Percentiles rank a stretch among this genome's conserved stretches.
phyloP scores from a whole-genome alignment of 1,140 invertebrate species.

The Babylonia areolata region DNA sequence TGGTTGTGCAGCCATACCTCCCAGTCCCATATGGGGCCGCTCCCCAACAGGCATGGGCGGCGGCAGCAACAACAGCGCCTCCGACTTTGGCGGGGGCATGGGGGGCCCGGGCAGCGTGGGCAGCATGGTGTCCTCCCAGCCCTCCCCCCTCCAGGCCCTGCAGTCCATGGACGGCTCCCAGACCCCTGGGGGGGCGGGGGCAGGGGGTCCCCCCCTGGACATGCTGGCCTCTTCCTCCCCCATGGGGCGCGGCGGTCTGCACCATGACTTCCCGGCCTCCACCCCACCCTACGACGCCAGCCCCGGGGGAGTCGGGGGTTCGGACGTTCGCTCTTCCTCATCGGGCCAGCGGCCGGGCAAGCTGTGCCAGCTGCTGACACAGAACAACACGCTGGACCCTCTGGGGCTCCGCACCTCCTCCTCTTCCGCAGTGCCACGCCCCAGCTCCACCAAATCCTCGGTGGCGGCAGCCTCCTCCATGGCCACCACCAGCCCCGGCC shows the following conservation, averaged over 20 bases:
- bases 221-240: slow-evolving; percentile 29
- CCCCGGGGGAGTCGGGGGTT: not conserved
- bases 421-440: slow-evolving; percentile 21
- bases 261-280: slow-evolving; percentile 33
- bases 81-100: slow-evolving; percentile 34
- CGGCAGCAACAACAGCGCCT: slow-evolving; percentile 25
- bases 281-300: slow-evolving; percentile 29
- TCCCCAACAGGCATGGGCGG: slow-evolving; percentile 34
- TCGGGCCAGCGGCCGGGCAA: slow-evolving; percentile 51
- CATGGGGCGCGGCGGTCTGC: not conserved
- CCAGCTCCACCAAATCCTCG: slow-evolving; percentile 38
- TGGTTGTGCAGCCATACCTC: slow-evolving; percentile 29
- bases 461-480: slow-evolving; percentile 41
- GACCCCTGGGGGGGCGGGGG: not conserved
- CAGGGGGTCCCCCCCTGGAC: slow-evolving; percentile 31
- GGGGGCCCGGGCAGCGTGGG: slow-evolving; percentile 32
- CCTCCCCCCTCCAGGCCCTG: slow-evolving; percentile 48
- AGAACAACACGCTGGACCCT: slow-evolving; percentile 36
- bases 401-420: not conserved
- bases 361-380: slow-evolving; percentile 64
- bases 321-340: not conserved
- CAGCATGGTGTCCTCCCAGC: slow-evolving; percentile 36
- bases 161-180: slow-evolving; percentile 44
- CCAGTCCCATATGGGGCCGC: slow-evolving; percentile 42
- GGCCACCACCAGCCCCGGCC: slow-evolving; percentile 46